A percentile compares a stretch with the other conserved stretches of the same genome.
These are phyloP conservation scores for Criorhina ranunculi DNA, from an alignment of 2,888 invertebrate species.

Conservation along the genomic window DNA sequence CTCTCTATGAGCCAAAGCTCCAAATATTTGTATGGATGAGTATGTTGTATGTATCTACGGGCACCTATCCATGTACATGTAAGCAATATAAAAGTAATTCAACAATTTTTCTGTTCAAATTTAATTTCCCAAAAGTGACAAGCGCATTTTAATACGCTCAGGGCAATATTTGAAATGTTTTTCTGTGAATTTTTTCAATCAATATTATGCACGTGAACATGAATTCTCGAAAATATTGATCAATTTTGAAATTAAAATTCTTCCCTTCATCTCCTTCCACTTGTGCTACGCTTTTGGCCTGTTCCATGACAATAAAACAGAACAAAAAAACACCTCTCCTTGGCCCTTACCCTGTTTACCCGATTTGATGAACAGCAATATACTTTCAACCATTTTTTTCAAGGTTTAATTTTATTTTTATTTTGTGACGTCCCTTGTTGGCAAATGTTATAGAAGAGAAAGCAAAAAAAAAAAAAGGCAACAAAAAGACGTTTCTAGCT, in stretches of 20 bases:
- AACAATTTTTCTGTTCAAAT: too few species aligned
- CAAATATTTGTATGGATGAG: too few species aligned
- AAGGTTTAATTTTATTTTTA: conserved; percentile 45
- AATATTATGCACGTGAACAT: not conserved
- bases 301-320: not conserved
- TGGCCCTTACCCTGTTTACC: conserved; percentile 1
- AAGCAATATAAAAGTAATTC: too few species aligned
- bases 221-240: conserved; percentile 25
- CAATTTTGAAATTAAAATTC: conserved; percentile 12
- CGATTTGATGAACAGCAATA: conserved; percentile 31
- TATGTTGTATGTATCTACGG: too few species aligned
- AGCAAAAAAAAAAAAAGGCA: conserved; percentile 15
- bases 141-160: not conserved
- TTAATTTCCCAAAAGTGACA: too few species aligned
- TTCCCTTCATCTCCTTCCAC: not conserved
- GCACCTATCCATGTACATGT: too few species aligned
- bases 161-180: not conserved
- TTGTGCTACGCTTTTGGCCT: not conserved
- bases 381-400: conserved; percentile 28
- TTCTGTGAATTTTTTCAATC: not conserved
- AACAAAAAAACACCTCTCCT: not conserved
- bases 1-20: too few species aligned
- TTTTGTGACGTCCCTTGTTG: conserved; percentile 36
- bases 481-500: conserved; percentile 11
- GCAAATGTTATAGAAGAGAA: conserved; percentile 22